These are phyloP conservation scores for Brachyptera risi DNA, from an alignment of 2,888 invertebrate species.

Conservation along the genomic window DNA sequence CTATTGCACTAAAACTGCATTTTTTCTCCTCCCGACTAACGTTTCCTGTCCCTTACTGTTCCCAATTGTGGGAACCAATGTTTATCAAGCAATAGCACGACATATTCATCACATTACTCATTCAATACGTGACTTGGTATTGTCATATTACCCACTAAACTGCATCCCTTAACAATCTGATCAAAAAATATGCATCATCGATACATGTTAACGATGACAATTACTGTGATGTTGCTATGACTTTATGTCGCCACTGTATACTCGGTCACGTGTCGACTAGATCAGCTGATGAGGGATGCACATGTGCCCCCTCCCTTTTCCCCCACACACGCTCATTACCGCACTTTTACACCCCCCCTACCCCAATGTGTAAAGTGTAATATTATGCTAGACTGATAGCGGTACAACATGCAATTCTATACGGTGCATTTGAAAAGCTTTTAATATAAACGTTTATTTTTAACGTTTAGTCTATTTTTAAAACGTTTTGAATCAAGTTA, in stretches of 20 bases:
- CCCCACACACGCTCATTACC: slow-evolving; percentile 4
- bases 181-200: background rate
- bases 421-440: too few species aligned
- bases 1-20: too few species aligned
- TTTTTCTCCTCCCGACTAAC: too few species aligned
- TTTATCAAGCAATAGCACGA: background rate
- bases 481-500: too few species aligned
- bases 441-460: too few species aligned
- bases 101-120: background rate
- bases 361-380: background rate
- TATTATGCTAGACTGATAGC: slow-evolving; percentile 7
- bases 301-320: slow-evolving; percentile 5
- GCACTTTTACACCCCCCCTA: slow-evolving; percentile 11
- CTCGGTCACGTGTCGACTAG: slow-evolving; percentile 3
- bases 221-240: background rate
- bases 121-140: background rate
- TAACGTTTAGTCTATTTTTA: too few species aligned
- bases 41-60: background rate
- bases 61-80: background rate
- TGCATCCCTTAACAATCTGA: background rate
- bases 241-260: background rate
- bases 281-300: slow-evolving; percentile 2
- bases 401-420: too few species aligned
- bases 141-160: slow-evolving; percentile 3
- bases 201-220: background rate